Conservation (phyloP, 2,888 invertebrate species). For the Acrobeloides nanus region DNA sequence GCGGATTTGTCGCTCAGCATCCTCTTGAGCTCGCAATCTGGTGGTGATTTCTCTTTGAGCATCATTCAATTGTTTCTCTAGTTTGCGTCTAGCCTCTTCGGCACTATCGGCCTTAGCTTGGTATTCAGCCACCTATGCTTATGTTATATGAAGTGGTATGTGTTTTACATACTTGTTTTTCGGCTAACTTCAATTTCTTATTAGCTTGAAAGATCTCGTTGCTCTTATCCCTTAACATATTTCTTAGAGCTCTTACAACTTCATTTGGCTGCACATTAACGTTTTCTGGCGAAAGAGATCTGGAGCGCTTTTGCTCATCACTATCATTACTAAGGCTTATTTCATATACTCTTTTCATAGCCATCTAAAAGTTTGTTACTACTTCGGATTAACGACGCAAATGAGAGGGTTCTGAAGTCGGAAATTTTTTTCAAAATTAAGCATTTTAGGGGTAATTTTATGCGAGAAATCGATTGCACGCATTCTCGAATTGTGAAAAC, state of each 20-base stretch:
- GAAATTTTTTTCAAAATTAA: too few relatives aligned
- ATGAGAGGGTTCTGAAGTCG: not conserved
- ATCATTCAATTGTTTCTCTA: slow-evolving; percentile 46
- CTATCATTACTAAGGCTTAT: slow-evolving; percentile 35
- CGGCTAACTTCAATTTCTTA: slow-evolving; percentile 43
- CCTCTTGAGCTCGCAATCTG: too few relatives aligned
- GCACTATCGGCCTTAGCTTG: slow-evolving; percentile 43
- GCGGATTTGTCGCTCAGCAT: slow-evolving; percentile 39
- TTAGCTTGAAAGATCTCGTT: slow-evolving; percentile 49
- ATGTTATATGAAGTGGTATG: slow-evolving; percentile 21
- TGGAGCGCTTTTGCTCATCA: slow-evolving; percentile 37
- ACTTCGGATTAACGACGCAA: too few relatives aligned
- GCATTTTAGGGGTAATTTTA: too few relatives aligned
- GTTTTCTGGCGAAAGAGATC: slow-evolving; percentile 46
- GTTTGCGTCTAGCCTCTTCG: slow-evolving; percentile 43
- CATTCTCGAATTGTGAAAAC: too few relatives aligned
- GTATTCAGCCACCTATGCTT: slow-evolving; percentile 37
- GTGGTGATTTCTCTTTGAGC: slow-evolving; percentile 37
- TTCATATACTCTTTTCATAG: slow-evolving; percentile 47
- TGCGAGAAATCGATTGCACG: too few relatives aligned
- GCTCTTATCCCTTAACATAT: slow-evolving; percentile 43
- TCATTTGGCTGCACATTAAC: slow-evolving; percentile 43
- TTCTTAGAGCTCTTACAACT: slow-evolving; percentile 45
- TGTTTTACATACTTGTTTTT: slow-evolving; percentile 38
- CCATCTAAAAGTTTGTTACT: slow-evolving; percentile 34